Percentiles rank a stretch among this genome's conserved stretches.
These are phyloP conservation scores for Tychaedon coryphoeus DNA, from an alignment of 2,113 vertebrate species.

Conservation along the genomic window DNA sequence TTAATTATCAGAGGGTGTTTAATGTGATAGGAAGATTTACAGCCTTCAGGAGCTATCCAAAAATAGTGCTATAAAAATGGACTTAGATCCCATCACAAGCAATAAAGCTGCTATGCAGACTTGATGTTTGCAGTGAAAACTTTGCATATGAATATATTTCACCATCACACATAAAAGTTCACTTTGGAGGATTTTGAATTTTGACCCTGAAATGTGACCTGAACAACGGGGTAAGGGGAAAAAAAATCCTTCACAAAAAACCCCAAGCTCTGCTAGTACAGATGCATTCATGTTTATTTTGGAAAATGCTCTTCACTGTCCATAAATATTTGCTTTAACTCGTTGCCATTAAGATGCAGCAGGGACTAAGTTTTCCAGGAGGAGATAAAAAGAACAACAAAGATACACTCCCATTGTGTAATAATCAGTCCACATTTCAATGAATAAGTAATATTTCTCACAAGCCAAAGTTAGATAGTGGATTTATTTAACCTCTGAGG, in stretches of 20 bases:
- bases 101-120: slow-evolving; percentile 48
- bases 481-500: slow-evolving; percentile 90
- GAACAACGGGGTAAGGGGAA: background rate
- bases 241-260: background rate
- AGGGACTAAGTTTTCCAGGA: slow-evolving; percentile 56
- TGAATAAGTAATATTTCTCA: slow-evolving; percentile 84
- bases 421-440: slow-evolving; percentile 80
- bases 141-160: slow-evolving; percentile 42
- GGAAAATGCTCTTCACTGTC: slow-evolving; percentile 24
- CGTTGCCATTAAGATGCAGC: slow-evolving; percentile 56
- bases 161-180: slow-evolving; percentile 44
- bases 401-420: slow-evolving; percentile 73
- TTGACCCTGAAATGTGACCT: slow-evolving; percentile 44
- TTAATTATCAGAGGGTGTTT: slow-evolving; percentile 74
- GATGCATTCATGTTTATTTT: slow-evolving; percentile 54
- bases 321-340: slow-evolving; percentile 56
- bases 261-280: slow-evolving; percentile 28
- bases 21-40: slow-evolving; percentile 65
- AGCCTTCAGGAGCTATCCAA: slow-evolving; percentile 57
- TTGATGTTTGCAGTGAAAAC: slow-evolving; percentile 50
- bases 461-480: slow-evolving; percentile 75
- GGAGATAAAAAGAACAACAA: slow-evolving; percentile 66
- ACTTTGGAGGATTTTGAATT: slow-evolving; percentile 40
- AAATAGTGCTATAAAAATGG: slow-evolving; percentile 65
- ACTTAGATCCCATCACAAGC: slow-evolving; percentile 54